Evolutionary conservation across 2,113 vertebrate genomes (phyloP).

Genomic region (Salvelinus fontinalis): DNA sequence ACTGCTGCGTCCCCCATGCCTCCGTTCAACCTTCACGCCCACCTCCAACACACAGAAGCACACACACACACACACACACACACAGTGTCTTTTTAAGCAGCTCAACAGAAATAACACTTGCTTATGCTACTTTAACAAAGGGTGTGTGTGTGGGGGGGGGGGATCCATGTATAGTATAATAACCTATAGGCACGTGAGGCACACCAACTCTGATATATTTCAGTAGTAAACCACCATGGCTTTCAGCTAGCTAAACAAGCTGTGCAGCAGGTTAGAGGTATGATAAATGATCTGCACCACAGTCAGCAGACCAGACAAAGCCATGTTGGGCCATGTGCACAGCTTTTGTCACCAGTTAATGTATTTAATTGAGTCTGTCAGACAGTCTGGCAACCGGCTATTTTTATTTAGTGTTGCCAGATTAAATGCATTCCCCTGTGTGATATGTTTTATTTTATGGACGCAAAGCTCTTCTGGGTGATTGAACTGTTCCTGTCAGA

Average conservation of each 20-base stretch:
- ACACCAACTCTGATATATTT: background rate
- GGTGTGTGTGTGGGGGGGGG: slow-evolving; percentile 28
- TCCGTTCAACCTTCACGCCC: slow-evolving; percentile 37
- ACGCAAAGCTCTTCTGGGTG: too few relatives aligned
- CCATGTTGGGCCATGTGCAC: background rate
- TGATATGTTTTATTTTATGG: too few relatives aligned
- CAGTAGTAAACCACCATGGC: background rate
- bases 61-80: slow-evolving; percentile 45
- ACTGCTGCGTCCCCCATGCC: slow-evolving; percentile 34
- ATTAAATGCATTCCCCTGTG: too few relatives aligned
- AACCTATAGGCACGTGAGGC: slow-evolving; percentile 25
- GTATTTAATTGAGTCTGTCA: slow-evolving; percentile 1
- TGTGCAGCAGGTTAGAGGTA: background rate
- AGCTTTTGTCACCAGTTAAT: background rate
- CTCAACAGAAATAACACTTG: slow-evolving; percentile 53
- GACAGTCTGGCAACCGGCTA: background rate
- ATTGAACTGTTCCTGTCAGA: too few relatives aligned
- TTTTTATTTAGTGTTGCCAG: too few relatives aligned
- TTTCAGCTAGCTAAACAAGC: background rate
- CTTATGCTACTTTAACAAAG: slow-evolving; percentile 58
- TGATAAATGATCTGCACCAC: background rate
- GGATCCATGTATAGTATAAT: slow-evolving; percentile 58
- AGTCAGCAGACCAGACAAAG: background rate
- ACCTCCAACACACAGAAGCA: slow-evolving; percentile 46
- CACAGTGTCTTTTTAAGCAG: slow-evolving; percentile 45